Percentiles rank a stretch among this genome's conserved stretches.
phyloP scores from a whole-genome alignment of 1,140 invertebrate species.

The Drosophila ananassae region DNA sequence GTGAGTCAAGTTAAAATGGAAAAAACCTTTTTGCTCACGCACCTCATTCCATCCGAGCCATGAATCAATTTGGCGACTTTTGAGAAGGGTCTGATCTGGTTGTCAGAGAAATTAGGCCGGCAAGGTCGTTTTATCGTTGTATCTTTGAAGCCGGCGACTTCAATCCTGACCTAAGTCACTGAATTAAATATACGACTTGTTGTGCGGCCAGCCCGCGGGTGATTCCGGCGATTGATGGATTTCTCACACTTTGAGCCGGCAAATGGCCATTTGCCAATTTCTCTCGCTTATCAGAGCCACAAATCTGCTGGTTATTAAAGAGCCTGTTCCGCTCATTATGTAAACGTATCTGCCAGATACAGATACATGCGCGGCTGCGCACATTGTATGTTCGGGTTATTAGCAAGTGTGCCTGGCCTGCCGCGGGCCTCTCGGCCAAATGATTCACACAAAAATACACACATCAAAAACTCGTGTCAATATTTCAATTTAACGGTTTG shows the following conservation, averaged over 20 bases:
- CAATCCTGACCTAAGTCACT: slow-evolving; percentile 76
- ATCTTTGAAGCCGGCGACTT: slow-evolving; percentile 34
- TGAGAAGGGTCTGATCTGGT: slow-evolving; percentile 47
- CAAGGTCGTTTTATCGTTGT: slow-evolving; percentile 44
- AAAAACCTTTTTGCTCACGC: slow-evolving; percentile 24
- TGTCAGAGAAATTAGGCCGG: slow-evolving; percentile 44
- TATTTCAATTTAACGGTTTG: slow-evolving; percentile 77
- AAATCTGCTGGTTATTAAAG: slow-evolving; percentile 72
- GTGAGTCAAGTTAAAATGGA: slow-evolving; percentile 14
- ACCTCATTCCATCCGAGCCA: slow-evolving; percentile 12
- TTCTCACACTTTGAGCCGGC: slow-evolving; percentile 60
- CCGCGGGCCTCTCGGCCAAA: slow-evolving; percentile 18
- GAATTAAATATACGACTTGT: slow-evolving; percentile 12
- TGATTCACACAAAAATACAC: slow-evolving; percentile 43
- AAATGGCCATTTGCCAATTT: slow-evolving; percentile 59
- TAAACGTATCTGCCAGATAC: slow-evolving; percentile 44
- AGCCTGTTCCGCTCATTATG: slow-evolving; percentile 66
- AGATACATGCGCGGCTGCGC: slow-evolving; percentile 18
- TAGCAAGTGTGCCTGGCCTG: slow-evolving; percentile 54
- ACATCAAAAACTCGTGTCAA: slow-evolving; percentile 66
- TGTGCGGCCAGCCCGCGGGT: slow-evolving; percentile 22
- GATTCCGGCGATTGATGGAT: slow-evolving; percentile 64
- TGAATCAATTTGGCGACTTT: slow-evolving; percentile 33
- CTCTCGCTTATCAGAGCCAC: slow-evolving; percentile 66
- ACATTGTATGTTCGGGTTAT: slow-evolving; percentile 61